These are phyloP conservation scores for Psittacara wagleri DNA, from an alignment of 2,113 vertebrate genomes.

Conservation along the genomic window DNA sequence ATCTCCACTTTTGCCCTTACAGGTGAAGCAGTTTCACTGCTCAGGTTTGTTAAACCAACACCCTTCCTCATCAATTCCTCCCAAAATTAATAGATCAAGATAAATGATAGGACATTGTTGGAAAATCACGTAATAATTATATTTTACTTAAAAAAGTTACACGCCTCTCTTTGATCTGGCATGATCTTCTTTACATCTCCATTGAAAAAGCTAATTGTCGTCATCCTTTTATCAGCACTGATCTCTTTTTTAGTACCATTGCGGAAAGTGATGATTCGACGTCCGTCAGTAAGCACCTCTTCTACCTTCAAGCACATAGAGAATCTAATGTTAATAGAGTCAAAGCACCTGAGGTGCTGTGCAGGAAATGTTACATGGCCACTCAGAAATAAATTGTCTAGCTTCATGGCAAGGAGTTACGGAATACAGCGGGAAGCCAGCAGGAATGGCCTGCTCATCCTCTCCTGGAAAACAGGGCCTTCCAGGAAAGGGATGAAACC, in stretches of 20 bases:
- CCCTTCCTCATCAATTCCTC: background rate
- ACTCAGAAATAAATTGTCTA: background rate
- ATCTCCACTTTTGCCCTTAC: background rate
- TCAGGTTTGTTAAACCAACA: background rate
- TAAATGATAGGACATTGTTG: background rate
- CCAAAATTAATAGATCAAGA: background rate
- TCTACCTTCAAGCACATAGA: slow-evolving; percentile 58
- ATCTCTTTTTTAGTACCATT: slow-evolving; percentile 71
- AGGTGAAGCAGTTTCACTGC: background rate
- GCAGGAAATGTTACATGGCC: background rate
- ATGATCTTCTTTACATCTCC: slow-evolving; percentile 74
- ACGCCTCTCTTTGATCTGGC: slow-evolving; percentile 72
- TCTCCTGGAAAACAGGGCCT: background rate
- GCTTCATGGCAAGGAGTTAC: background rate
- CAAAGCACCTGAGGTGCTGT: background rate
- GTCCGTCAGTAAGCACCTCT: slow-evolving; percentile 37
- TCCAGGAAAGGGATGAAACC: background rate
- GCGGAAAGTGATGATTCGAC: slow-evolving; percentile 21
- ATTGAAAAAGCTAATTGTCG: slow-evolving; percentile 65
- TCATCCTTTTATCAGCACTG: slow-evolving; percentile 59
- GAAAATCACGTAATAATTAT: background rate
- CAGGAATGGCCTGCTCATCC: background rate
- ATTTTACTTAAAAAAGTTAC: background rate
- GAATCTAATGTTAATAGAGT: background rate
- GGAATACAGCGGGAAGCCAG: background rate